Percentiles rank a stretch among this genome's conserved stretches.
Conservation (phyloP, 2,797 vertebrate species). For the Phataginus tricuspis region DNA sequence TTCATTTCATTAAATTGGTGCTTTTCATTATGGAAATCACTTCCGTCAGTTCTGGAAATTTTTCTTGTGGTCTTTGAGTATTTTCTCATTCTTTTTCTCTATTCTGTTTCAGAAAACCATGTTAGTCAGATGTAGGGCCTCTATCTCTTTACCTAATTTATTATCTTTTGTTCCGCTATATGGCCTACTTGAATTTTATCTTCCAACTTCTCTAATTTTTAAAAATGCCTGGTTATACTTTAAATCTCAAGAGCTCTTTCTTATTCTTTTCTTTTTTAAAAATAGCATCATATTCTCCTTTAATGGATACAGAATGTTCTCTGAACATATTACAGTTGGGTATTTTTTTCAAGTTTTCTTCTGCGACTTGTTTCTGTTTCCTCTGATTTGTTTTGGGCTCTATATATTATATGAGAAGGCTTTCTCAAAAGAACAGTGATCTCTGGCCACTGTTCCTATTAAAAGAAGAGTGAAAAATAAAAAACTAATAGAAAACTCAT, state of each 20-base stretch:
- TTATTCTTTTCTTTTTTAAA: not conserved
- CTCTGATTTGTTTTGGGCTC: not conserved
- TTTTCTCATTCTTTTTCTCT: not conserved
- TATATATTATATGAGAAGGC: not conserved
- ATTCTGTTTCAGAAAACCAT: not conserved
- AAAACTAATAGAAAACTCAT: not conserved
- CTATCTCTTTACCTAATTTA: not conserved
- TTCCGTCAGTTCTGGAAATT: not conserved
- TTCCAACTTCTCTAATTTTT: slow-evolving; percentile 8
- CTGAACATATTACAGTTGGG: not conserved
- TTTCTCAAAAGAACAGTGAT: not conserved
- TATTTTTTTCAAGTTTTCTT: not conserved
- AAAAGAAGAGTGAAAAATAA: slow-evolving; percentile 43
- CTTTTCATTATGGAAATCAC: not conserved
- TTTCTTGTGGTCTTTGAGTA: slow-evolving; percentile 26
- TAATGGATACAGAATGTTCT: not conserved
- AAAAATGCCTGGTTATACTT: not conserved
- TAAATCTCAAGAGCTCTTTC: not conserved
- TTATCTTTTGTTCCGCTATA: not conserved
- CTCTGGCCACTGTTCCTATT: not conserved
- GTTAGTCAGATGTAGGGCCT: not conserved
- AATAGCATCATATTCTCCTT: not conserved
- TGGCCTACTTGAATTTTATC: not conserved
- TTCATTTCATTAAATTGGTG: not conserved
- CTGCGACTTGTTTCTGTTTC: not conserved